Conservation (phyloP, 2,888 invertebrate genomes). For the Diarsia dahlii region DNA sequence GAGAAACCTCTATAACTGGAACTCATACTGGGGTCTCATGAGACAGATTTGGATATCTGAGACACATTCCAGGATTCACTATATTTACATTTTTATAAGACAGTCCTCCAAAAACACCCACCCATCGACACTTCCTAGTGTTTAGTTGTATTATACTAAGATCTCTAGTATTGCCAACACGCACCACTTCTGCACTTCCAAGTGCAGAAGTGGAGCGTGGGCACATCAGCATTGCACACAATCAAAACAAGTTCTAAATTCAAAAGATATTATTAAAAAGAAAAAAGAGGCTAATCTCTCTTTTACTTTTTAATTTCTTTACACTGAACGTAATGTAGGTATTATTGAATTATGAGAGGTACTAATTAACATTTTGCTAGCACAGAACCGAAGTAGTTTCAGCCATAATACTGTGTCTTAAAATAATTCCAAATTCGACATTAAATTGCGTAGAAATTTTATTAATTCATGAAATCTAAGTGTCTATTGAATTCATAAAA, state of each 20-base stretch:
- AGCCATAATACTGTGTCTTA: background rate
- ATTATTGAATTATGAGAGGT: background rate
- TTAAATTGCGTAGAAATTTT: background rate
- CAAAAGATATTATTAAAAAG: background rate
- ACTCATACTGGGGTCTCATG: no score
- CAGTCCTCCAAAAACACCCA: no score
- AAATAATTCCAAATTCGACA: conserved; percentile 4
- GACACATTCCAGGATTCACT: no score
- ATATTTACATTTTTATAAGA: no score
- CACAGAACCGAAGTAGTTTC: background rate
- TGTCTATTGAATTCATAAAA: conserved; percentile 10
- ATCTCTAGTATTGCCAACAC: no score
- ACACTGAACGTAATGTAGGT: background rate
- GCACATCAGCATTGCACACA: background rate
- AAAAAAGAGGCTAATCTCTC: background rate
- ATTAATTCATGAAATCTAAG: background rate
- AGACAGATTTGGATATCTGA: no score
- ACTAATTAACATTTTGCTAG: background rate
- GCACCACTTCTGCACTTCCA: no score
- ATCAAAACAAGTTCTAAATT: background rate
- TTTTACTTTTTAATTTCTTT: background rate
- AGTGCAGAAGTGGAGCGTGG: background rate
- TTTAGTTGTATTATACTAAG: no score
- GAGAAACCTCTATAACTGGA: no score
- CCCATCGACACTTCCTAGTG: no score